Conservation (phyloP, 2,888 invertebrate species). For the Gymnosoma rotundatum region DNA sequence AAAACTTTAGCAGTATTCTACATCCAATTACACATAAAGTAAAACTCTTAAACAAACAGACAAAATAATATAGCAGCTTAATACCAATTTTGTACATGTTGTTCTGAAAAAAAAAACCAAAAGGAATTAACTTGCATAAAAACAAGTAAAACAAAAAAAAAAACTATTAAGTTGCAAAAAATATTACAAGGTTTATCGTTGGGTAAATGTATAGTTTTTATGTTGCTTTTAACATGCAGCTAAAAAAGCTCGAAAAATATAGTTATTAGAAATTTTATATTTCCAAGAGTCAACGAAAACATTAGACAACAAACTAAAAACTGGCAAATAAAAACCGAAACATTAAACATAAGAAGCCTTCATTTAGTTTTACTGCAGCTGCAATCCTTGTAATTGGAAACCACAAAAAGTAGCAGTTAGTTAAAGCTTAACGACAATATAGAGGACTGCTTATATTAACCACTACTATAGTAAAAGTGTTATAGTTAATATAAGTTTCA, state of each 20-base stretch:
- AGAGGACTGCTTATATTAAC: not conserved
- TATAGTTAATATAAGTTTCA: constrained; percentile 29
- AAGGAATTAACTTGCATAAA: constrained; percentile 6
- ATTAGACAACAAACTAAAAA: not conserved
- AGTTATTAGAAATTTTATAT: constrained; percentile 56
- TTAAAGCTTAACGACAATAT: constrained; percentile 15
- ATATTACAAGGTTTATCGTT: constrained; percentile 46
- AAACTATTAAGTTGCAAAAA: constrained; percentile 21
- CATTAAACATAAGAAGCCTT: constrained; percentile 33
- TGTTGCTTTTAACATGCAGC: constrained; percentile 1
- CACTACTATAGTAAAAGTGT: constrained; percentile 19
- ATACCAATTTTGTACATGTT: constrained; percentile 53
- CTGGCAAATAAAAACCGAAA: not conserved
- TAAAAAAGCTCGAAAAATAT: constrained; percentile 29
- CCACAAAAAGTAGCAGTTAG: constrained; percentile 3
- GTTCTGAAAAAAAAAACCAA: not conserved
- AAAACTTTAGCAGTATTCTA: constrained; percentile 17
- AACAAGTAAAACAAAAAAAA: not conserved
- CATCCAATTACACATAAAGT: constrained; percentile 38
- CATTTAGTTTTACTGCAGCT: constrained; percentile 1
- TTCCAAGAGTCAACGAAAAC: constrained; percentile 10
- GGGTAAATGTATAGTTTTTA: constrained; percentile 28
- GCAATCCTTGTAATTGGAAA: constrained; percentile 55
- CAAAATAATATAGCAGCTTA: constrained; percentile 47
- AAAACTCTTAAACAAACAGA: constrained; percentile 49